A percentile compares a stretch with the other conserved stretches of the same genome.
phyloP scores from a whole-genome alignment of 2,888 invertebrate species.

The Slavum lentiscoides region DNA sequence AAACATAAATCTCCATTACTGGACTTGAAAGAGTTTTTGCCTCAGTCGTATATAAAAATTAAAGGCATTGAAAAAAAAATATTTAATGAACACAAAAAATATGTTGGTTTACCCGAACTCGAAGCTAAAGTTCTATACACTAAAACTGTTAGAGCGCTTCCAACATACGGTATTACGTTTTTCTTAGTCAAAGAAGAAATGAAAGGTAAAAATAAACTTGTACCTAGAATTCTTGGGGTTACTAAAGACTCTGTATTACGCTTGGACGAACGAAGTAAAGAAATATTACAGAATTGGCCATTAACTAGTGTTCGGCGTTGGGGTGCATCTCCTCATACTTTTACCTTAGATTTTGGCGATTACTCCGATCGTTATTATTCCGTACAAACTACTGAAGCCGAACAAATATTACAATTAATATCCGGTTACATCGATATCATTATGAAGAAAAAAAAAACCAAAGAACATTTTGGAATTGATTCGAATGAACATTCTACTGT shows the following conservation, averaged over 20 bases:
- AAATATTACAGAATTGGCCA: constrained; percentile 96
- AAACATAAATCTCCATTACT: constrained; percentile 97
- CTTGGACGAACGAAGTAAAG: constrained; percentile 96
- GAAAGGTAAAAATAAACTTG: constrained; percentile 97
- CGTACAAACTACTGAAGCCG: constrained; percentile 97
- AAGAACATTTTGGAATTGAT: constrained; percentile 97
- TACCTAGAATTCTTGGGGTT: constrained; percentile 93
- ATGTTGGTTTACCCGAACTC: constrained; percentile 78
- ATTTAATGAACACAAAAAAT: constrained; percentile 86
- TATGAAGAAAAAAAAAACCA: constrained; percentile 91
- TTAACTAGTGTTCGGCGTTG: constrained; percentile 93
- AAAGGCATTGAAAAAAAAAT: constrained; percentile 97
- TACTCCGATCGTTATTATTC: constrained; percentile 98
- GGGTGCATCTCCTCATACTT: constrained; percentile 98
- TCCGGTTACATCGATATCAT: constrained; percentile 99
- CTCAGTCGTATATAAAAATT: constrained; percentile 90
- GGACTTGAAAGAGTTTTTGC: constrained; percentile 94
- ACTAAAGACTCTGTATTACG: constrained; percentile 98
- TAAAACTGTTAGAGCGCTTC: constrained; percentile 88
- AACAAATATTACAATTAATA: constrained; percentile 96
- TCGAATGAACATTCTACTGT: constrained; percentile 99
- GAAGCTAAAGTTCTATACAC: constrained; percentile 98
- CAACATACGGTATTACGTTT: constrained; percentile 98
- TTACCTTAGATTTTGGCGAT: constrained; percentile 98
- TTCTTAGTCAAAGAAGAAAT: constrained; percentile 99